phyloP scores from a whole-genome alignment of 2,797 vertebrate species.

The Halcyon badia region DNA sequence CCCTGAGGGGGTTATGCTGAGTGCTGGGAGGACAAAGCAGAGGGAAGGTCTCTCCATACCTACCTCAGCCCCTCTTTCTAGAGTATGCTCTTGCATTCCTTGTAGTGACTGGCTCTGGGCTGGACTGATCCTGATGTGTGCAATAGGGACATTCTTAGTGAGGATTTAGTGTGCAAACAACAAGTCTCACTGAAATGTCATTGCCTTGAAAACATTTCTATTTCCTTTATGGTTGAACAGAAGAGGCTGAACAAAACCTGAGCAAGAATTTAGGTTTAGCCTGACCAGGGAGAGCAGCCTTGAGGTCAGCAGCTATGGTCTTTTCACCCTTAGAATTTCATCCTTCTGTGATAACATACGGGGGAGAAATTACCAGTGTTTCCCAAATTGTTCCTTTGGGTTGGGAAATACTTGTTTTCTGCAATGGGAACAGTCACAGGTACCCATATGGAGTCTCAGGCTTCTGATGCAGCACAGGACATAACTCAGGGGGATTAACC shows the following conservation, averaged over 20 bases:
- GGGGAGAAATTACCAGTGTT: background rate
- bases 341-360: background rate
- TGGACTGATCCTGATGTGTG: background rate
- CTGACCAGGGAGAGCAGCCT: background rate
- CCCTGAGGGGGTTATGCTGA: background rate
- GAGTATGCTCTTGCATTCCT: background rate
- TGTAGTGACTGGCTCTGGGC: background rate
- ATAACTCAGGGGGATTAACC: background rate
- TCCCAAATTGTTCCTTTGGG: background rate
- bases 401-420: background rate
- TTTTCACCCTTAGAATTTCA: background rate
- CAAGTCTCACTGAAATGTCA: background rate
- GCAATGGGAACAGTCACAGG: background rate
- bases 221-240: background rate
- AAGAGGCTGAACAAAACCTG: background rate
- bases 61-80: background rate
- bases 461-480: background rate
- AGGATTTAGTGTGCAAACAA: background rate
- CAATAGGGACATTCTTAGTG: background rate
- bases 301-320: background rate
- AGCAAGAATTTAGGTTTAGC: background rate
- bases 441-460: background rate
- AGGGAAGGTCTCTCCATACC: background rate
- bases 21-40: background rate
- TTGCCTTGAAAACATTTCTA: background rate